A percentile compares a stretch with the other conserved stretches of the same genome.
These are phyloP conservation scores for Chelonia mydas DNA, from an alignment of 2,797 vertebrate species.

Conservation along the genomic window DNA sequence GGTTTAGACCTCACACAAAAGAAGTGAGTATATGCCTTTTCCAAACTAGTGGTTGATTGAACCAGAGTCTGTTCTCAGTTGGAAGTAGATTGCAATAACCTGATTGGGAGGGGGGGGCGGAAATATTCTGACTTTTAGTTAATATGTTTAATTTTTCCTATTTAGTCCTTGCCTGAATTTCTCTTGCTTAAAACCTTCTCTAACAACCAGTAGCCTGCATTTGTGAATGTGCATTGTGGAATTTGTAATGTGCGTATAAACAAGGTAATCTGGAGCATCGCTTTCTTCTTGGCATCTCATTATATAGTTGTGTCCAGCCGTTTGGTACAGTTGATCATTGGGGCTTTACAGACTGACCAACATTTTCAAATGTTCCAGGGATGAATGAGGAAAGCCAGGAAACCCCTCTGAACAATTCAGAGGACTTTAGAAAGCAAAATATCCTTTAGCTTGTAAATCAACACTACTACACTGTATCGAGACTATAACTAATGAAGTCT, in stretches of 20 bases:
- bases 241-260: background rate
- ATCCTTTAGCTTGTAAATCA: background rate
- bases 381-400: background rate
- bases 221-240: background rate
- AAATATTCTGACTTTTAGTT: background rate
- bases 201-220: background rate
- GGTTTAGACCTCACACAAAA: conserved; percentile 93
- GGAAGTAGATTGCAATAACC: background rate
- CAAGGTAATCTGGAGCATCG: background rate
- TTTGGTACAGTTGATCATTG: background rate
- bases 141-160: background rate
- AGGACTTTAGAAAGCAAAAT: background rate
- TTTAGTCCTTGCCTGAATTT: background rate
- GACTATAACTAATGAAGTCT: background rate
- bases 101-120: background rate
- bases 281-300: background rate
- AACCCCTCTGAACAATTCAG: background rate
- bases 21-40: conserved; percentile 85
- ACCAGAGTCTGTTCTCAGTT: background rate
- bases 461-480: background rate
- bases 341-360: background rate
- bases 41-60: background rate
- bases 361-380: background rate
- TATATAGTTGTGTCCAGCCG: background rate
- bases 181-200: background rate